Conservation (phyloP, 2,113 vertebrate species). For the Neomonachus schauinslandi region DNA sequence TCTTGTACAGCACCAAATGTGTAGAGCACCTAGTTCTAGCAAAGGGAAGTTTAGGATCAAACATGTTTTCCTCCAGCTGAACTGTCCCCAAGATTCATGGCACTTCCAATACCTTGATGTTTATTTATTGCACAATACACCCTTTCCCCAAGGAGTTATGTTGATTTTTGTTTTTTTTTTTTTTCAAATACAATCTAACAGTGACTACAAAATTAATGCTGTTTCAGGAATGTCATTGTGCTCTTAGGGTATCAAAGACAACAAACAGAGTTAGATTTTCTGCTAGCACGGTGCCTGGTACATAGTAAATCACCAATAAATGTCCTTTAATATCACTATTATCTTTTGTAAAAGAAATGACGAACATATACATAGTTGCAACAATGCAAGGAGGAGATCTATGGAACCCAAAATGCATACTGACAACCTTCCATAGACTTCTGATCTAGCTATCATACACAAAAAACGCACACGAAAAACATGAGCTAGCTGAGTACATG, state of each 20-base stretch:
- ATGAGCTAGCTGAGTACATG: neutral
- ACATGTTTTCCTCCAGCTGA: neutral
- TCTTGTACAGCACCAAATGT: neutral
- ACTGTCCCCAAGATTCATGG: neutral
- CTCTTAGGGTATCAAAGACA: neutral
- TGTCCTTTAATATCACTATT: neutral
- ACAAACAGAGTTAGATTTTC: neutral
- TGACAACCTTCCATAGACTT: neutral
- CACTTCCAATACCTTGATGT: neutral
- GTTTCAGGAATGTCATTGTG: neutral
- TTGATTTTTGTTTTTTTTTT: neutral
- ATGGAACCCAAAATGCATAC: neutral
- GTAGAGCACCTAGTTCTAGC: neutral
- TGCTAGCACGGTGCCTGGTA: neutral
- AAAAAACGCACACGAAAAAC: neutral
- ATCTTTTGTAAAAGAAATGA: neutral
- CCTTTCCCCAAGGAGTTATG: neutral
- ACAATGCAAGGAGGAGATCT: neutral
- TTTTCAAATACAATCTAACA: slow-evolving; percentile 5
- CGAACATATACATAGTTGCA: neutral
- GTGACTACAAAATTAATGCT: neutral
- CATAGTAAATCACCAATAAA: neutral
- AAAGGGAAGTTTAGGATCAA: neutral
- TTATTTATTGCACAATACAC: neutral
- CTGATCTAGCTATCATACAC: neutral